Evolutionary conservation across 2,888 invertebrate species (phyloP).

Genomic region (Lottia gigantea): DNA sequence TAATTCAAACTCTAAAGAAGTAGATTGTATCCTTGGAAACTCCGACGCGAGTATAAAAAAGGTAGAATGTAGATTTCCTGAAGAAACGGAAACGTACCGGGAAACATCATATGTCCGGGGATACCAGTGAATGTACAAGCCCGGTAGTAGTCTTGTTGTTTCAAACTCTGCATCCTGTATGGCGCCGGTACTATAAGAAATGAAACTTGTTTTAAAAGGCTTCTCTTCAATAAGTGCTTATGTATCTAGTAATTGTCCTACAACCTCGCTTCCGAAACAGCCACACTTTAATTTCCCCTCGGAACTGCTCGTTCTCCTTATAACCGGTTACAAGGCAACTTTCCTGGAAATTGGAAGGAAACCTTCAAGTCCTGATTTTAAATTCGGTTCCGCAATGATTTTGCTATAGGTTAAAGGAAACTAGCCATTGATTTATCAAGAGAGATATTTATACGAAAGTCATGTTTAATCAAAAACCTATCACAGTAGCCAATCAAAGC

Average conservation of each 20-base stretch:
- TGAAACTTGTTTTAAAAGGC: slow-evolving; percentile 23
- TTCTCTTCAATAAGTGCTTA: slow-evolving; percentile 37
- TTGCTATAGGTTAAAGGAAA: slow-evolving; percentile 51
- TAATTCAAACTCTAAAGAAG: not conserved
- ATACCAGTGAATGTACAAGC: slow-evolving; percentile 61
- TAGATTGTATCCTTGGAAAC: slow-evolving; percentile 19
- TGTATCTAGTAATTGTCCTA: slow-evolving; percentile 50
- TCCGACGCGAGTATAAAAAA: slow-evolving; percentile 16
- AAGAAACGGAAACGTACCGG: slow-evolving; percentile 43
- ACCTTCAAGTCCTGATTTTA: slow-evolving; percentile 55
- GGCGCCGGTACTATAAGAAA: slow-evolving; percentile 12
- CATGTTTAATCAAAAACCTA: slow-evolving; percentile 36
- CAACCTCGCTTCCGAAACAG: slow-evolving; percentile 49
- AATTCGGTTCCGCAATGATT: slow-evolving; percentile 54
- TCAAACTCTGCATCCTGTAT: slow-evolving; percentile 57
- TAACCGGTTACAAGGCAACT: slow-evolving; percentile 46
- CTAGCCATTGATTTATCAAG: slow-evolving; percentile 54
- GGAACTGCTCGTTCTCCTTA: slow-evolving; percentile 44
- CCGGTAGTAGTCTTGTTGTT: slow-evolving; percentile 63
- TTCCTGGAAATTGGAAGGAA: slow-evolving; percentile 53
- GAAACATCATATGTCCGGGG: slow-evolving; percentile 59
- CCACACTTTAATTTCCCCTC: slow-evolving; percentile 54
- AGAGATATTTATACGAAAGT: slow-evolving; percentile 48
- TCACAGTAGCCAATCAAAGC: slow-evolving; percentile 30
- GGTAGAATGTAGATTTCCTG: slow-evolving; percentile 3